Evolutionary conservation across 2,113 vertebrate species (phyloP).

Genomic region (Trogon surrucura): DNA sequence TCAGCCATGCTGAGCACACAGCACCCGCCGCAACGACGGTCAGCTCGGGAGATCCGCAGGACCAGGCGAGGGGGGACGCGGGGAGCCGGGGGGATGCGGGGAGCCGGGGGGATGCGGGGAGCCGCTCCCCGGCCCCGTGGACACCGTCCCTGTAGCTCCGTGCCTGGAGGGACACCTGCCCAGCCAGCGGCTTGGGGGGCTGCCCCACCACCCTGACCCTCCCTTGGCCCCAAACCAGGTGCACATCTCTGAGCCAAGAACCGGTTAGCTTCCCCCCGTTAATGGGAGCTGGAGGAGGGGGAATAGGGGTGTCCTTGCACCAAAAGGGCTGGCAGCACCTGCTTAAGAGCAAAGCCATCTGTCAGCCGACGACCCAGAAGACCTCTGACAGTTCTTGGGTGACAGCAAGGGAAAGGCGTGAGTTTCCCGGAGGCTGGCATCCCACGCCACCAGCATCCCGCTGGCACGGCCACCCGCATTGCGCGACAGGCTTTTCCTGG

Average conservation of each 20-base stretch:
- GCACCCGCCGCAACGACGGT: neutral
- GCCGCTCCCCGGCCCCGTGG: fast-evolving
- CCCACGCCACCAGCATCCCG: neutral
- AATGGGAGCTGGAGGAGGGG: neutral
- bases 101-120: fast-evolving
- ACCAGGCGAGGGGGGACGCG: neutral
- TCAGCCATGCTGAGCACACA: slow-evolving; percentile 65
- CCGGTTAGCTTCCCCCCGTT: neutral
- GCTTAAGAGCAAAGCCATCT: slow-evolving; percentile 15
- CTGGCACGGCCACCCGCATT: neutral
- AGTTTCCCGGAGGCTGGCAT: neutral
- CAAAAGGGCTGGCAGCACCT: neutral
- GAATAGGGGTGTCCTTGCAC: neutral
- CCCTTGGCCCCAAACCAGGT: neutral
- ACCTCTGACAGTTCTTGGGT: neutral
- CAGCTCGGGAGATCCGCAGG: neutral
- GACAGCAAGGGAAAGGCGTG: neutral
- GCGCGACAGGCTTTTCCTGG: neutral
- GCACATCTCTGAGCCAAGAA: fast-evolving
- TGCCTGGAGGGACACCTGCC: fast-evolving
- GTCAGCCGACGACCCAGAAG: neutral
- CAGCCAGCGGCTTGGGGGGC: neutral
- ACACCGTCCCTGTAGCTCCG: neutral
- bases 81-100: fast-evolving
- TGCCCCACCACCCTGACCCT: neutral